phyloP scores from a whole-genome alignment of 2,888 invertebrate species.

The Aspidapion aeneum region DNA sequence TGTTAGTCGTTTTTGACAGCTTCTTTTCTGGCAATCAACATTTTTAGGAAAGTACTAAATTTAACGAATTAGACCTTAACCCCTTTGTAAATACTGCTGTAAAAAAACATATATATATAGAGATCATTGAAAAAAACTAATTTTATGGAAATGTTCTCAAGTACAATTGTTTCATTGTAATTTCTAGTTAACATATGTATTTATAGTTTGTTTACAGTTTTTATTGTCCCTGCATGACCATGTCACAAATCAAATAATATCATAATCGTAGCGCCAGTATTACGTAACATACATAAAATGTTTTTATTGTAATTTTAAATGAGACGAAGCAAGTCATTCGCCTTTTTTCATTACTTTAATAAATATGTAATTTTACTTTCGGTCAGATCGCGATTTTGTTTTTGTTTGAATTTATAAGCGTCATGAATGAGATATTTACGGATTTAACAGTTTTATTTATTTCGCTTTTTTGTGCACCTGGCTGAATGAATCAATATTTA shows the following conservation, averaged over 20 bases:
- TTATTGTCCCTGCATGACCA: neutral
- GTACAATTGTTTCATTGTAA: neutral
- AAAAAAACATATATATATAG: no score
- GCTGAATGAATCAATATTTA: neutral
- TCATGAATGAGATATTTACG: neutral
- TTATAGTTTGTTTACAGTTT: neutral
- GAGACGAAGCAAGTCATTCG: conserved; percentile 16
- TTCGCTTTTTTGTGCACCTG: neutral
- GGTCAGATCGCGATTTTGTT: neutral
- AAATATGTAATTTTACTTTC: neutral
- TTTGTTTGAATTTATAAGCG: neutral
- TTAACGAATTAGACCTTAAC: no score
- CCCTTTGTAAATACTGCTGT: no score
- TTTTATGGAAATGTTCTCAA: neutral
- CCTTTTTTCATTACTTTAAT: conserved; percentile 6
- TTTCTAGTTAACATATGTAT: no score
- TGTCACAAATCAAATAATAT: neutral
- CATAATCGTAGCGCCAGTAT: neutral
- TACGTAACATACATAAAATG: conserved; percentile 11
- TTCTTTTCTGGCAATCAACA: no score
- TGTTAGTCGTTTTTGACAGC: no score
- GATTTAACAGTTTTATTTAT: neutral
- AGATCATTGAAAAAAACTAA: neutral
- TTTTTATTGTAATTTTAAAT: conserved; percentile 19
- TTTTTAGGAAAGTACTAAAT: no score